Base-by-base conservation (phyloP, 2,113 vertebrate species). In the Macquaria australasica region DNA sequence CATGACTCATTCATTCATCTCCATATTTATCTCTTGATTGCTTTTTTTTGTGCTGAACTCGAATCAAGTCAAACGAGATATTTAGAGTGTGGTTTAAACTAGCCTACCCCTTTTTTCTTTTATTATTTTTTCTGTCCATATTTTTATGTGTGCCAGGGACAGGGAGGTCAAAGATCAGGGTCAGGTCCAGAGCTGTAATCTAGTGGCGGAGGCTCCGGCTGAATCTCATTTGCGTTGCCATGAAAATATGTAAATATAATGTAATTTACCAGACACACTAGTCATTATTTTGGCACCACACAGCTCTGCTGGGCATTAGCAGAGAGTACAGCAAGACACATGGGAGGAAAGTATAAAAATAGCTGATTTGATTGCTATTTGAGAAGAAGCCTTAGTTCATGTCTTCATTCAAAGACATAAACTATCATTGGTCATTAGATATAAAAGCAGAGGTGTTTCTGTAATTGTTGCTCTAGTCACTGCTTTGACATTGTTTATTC, bases 201-300 rank as follows among this genome's bases (percentile, higher is more conserved):
- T 43, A 51, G 18, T 43, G 14, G 1, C 6, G 0, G 31, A 70
- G 18, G 37, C 39, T 48, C 25, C 37, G 37, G 1, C 48, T 63
- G 55, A 43, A 18, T 69, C 9, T 25, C 0, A 37, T 53, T 68
- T 58, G 28, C 3, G 9, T 37, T 55, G 18, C 69, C 31, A 25
- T 34, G 8, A 71, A 51, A 59, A 78, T 41, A 23, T 67, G 31
- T 34, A 39, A 56, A 85, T 58, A 37, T 23, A 53, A 48, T 45
- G 14, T 53, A 5, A 25, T 64, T 50, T n/a, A 59, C 12, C 9
- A 80, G 21, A 16, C 20, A 48, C 1, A 25, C 6, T 39, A 39
- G 45, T 78, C n/a, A 53, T 41, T 41, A 31, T 45, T 39, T 50
- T 58, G 23, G 16, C 48, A 43, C 41, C 59, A 34, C 28, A 34